Percentiles rank a stretch among this genome's conserved stretches.
These are phyloP conservation scores for Xenopus tropicalis DNA, from an alignment of 2,113 vertebrate species.

Conservation along the genomic window UCB_Xtro_10.0 CM004449.2:21087501-21088000, in stretches of 20 bases:
- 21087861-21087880: too few relatives aligned
- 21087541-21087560: neutral
- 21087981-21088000: too few relatives aligned
- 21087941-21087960: too few relatives aligned
- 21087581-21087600: conserved; percentile 21
- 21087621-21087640: conserved; percentile 5
- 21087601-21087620: conserved; percentile 2
- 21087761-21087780: conserved; percentile 1
- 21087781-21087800: conserved; percentile 4
- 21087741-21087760: neutral
- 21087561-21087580: conserved; percentile 9
- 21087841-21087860: too few relatives aligned
- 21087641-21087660: conserved; percentile 21
- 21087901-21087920: too few relatives aligned
- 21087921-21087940: too few relatives aligned
- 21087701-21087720: conserved; percentile 7
- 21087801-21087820: neutral
- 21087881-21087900: too few relatives aligned
- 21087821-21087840: too few relatives aligned
- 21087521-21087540: conserved; percentile 6
- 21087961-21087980: too few relatives aligned
- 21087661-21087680: conserved; percentile 28
- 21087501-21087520: neutral
- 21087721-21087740: neutral
- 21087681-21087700: conserved; percentile 25